Percentiles rank a stretch among this genome's conserved stretches.
Evolutionary conservation across 2,888 invertebrate species (phyloP).

Genomic region (Neoascia interrupta): DNA sequence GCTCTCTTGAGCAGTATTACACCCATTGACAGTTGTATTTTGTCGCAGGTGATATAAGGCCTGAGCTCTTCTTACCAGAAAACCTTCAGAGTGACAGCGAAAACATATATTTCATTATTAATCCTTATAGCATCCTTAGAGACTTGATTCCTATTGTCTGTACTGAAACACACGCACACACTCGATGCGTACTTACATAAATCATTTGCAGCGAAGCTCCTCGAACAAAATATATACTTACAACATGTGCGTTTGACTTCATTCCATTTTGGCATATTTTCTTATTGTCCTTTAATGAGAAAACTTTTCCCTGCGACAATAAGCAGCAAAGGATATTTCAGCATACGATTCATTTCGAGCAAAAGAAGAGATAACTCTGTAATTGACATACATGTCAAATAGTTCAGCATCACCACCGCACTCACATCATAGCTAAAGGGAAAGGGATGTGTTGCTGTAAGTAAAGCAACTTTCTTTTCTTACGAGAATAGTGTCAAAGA

Average conservation of each 20-base stretch:
- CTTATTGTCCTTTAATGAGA: conserved; percentile 41
- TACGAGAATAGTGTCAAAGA: no score
- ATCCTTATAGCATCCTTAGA: conserved; percentile 6
- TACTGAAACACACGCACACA: not conserved
- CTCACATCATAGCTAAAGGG: no score
- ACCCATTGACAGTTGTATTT: no score
- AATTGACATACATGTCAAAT: conserved; percentile 52
- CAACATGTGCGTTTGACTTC: conserved; percentile 11
- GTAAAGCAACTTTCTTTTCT: no score
- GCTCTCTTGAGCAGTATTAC: no score
- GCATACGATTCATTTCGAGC: not conserved
- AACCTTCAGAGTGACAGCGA: not conserved
- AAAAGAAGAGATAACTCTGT: conserved; percentile 25
- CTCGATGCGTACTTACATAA: conserved; percentile 1
- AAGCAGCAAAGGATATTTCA: not conserved
- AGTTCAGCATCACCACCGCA: no score
- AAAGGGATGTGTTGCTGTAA: no score
- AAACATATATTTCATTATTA: conserved; percentile 8
- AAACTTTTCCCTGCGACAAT: conserved; percentile 28
- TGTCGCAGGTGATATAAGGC: conserved; percentile 27
- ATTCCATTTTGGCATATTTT: not conserved
- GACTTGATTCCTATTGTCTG: not conserved
- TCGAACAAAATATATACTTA: no score
- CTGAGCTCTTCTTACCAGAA: no score
- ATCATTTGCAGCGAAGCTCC: conserved; percentile 32